Base-by-base conservation (phyloP, 1,140 invertebrate species). In the Leucophenga varia region DNA sequence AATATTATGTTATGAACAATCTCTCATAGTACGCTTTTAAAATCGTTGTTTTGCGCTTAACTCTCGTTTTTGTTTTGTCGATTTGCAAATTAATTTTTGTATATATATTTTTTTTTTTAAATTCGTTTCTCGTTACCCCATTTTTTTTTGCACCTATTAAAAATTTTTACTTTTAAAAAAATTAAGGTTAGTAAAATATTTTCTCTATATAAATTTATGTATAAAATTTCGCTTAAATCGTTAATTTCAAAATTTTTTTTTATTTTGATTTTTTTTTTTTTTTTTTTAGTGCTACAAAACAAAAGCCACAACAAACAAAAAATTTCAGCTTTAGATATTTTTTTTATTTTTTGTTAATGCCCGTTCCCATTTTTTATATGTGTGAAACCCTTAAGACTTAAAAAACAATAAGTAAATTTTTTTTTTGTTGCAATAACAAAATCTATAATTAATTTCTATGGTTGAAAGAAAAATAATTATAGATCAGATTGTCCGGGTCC, bases 401-500 rank as follows among this genome's bases (percentile, higher is more conserved):
- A 54, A 47, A n/a, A n/a, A n/a, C n/a, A n/a, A n/a, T n/a, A n/a
- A n/a, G n/a, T n/a, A n/a, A n/a, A 36, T 37, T 25, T 28, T 43
- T 28, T n/a, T 44, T 40, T 40, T 46, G 40, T 39, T 65, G 48
- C 40, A 42, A 43, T 51, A 35, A 13, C 52, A 35, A 49, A 60
- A 54, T 51, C 71, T 74, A 74, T 68, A 74, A 74, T 72, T 61
- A 54, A 72, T 74, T 74, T 74, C 71, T 74, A 73, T 73, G 56
- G 59, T 59, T 63, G 51, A 58, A 41, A 35, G 46, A 51, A 68
- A 74, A 74, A 74, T 74, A 74, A 71, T 73, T 74, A 74, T 72
- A 74, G 68, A 71, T 74, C 71, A 57, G 71, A 74, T 63, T 74
- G 71, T 59, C 71, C 71, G 64, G 71, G 71, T 57, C 71, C 71